Percentiles rank a stretch among this genome's conserved stretches.
Evolutionary conservation across 2,797 vertebrate genomes (phyloP).

Genomic region (Esox masquinongy): DNA sequence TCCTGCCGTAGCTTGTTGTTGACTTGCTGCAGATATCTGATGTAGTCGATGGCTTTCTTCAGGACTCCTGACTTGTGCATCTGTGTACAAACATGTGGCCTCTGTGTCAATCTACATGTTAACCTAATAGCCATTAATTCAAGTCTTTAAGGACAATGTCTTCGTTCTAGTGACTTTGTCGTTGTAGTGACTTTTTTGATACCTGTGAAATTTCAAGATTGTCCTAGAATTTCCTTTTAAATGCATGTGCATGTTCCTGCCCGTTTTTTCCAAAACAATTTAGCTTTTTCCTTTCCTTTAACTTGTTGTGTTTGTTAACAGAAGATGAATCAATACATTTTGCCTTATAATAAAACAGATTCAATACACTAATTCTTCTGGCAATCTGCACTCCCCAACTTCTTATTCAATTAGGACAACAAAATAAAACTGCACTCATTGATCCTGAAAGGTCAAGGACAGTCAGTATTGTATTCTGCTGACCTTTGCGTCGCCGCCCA

Average conservation of each 20-base stretch:
- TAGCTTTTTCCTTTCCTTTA: no score
- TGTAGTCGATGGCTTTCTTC: conserved; percentile 97
- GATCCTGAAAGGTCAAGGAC: neutral
- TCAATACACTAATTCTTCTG: no score
- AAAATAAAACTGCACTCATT: neutral
- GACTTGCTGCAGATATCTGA: conserved; percentile 94
- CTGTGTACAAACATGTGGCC: conserved; percentile 60
- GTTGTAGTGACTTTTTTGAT: neutral
- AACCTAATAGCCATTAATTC: no score
- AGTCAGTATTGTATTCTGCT: conserved; percentile 22
- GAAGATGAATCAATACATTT: no score
- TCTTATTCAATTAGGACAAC: neutral
- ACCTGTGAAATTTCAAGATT: neutral
- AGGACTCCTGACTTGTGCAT: conserved; percentile 98
- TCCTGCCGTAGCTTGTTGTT: conserved; percentile 97
- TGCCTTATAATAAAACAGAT: no score
- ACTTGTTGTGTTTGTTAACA: no score
- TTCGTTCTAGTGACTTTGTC: no score
- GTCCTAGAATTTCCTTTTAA: neutral
- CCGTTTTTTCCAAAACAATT: no score
- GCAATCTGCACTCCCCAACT: neutral
- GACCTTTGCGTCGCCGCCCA: conserved; percentile 96
- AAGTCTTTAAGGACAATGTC: no score
- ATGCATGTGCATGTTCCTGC: no score
- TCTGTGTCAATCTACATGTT: neutral